phyloP scores from a whole-genome alignment of 2,797 vertebrate genomes.

The Enteromius unitaeniatus region DNA sequence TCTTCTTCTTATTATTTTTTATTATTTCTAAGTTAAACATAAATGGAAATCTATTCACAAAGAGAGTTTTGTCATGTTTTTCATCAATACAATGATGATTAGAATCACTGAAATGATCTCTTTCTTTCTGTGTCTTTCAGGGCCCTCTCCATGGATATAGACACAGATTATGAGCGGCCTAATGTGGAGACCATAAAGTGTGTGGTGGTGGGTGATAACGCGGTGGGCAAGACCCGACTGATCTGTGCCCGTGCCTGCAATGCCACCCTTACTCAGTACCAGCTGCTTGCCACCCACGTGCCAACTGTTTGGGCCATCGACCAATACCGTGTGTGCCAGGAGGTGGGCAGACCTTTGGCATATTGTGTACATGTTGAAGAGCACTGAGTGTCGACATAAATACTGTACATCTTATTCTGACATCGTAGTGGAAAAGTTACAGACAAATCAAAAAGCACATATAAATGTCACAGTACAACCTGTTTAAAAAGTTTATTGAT shows the following conservation, averaged over 20 bases:
- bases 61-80: not conserved
- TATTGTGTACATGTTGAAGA: constrained; percentile 26
- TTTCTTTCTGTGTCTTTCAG: constrained; percentile 61
- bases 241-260: constrained; percentile 93
- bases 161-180: constrained; percentile 92
- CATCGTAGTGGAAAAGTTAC: not conserved
- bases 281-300: constrained; percentile 92
- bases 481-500: not conserved
- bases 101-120: not conserved
- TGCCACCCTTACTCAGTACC: constrained; percentile 93
- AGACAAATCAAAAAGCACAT: not conserved
- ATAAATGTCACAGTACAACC: not conserved
- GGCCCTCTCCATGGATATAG: constrained; percentile 90
- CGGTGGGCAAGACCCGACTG: constrained; percentile 90
- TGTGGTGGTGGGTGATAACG: constrained; percentile 93
- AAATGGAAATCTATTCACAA: not conserved
- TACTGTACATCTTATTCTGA: not conserved
- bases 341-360: constrained; percentile 74
- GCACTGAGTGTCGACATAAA: constrained; percentile 41
- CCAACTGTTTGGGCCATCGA: constrained; percentile 94
- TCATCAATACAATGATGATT: not conserved
- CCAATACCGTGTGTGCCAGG: constrained; percentile 93
- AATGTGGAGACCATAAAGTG: constrained; percentile 96
- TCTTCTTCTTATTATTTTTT: not conserved
- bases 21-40: not conserved